phyloP scores from a whole-genome alignment of 2,113 vertebrate species.

The Myocastor coypus region DNA sequence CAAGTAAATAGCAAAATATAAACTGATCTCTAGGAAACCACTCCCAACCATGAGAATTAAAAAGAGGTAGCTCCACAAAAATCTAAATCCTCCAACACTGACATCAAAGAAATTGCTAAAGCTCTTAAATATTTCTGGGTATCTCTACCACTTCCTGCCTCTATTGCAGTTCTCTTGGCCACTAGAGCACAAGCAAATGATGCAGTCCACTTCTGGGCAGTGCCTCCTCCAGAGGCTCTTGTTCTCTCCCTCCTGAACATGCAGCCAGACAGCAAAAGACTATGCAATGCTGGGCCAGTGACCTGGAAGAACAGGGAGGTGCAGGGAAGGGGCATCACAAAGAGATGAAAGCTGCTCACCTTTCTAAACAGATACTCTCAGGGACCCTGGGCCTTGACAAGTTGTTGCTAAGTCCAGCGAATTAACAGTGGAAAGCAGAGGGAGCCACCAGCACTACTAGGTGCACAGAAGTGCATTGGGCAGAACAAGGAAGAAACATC shows the following conservation, averaged over 20 bases:
- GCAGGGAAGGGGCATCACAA: neutral
- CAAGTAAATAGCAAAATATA: neutral
- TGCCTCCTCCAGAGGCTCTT: neutral
- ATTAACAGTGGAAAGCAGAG: neutral
- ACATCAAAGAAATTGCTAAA: neutral
- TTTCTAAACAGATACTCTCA: neutral
- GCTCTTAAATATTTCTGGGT: neutral
- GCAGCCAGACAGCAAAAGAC: neutral
- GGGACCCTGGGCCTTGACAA: neutral
- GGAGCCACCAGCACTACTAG: neutral
- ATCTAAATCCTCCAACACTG: neutral
- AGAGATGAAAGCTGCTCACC: neutral
- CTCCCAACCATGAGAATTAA: neutral
- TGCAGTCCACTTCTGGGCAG: neutral
- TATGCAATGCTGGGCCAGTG: neutral
- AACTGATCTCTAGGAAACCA: neutral
- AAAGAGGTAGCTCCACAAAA: neutral
- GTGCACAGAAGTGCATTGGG: neutral
- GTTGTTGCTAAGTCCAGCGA: neutral
- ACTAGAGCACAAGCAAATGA: neutral
- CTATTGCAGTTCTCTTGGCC: neutral
- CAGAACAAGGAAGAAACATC: neutral
- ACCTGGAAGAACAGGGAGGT: neutral
- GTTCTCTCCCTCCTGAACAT: neutral
- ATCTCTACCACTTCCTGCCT: neutral